Evolutionary conservation across 30 jellyfish, hydroid and myxozoan species (phyloP), one percentile per base, ranked within the genome.

Genomic region (Euphysa ruthae): DNA sequence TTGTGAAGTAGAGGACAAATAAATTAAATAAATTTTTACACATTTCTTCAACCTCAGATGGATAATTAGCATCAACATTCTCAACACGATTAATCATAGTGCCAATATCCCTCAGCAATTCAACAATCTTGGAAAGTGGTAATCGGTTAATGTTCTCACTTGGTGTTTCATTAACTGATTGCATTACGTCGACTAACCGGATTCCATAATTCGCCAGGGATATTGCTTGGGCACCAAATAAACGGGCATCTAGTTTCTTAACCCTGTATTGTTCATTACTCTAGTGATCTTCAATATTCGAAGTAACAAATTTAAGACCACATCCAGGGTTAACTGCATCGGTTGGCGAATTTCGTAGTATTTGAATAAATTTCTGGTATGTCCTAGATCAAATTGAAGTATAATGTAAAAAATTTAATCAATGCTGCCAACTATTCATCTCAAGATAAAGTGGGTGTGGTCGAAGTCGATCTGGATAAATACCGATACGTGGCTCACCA

Each of bases 401-500:
- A 8, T 38, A 8, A 38, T 38, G n/a, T 8, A 38, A 8, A 8
- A 38, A 38, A 38, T 38, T n/a, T 8, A 38, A n/a, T 8, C 12
- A 12, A 38, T 38, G 52, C n/a, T 38, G 52, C 52, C 52, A 38
- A 38, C n/a, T 38, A 38, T 38, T 38, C n/a, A 38, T 38, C 52
- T 38, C 52, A 8, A 38, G n/a, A 38, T 38, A n/a, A 38, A 38
- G 52, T n/a, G 52, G 52, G 12, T 38, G 14, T 38, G 52, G 52
- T 12, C 52, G 52, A 38, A 38, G 12, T n/a, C 12, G n/a, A 38
- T 38, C 52, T 8, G 52, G 14, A 38, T 8, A 38, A 8, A 8
- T 38, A 8, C 52, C 52, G n/a, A 38, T 38, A 14, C 30, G 66
- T 14, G 66, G 66, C 30, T 52, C 66, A 12, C 66, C 66, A 22